Conservation (phyloP, 1,140 invertebrate species). For the Neodiprion virginianus region DNA sequence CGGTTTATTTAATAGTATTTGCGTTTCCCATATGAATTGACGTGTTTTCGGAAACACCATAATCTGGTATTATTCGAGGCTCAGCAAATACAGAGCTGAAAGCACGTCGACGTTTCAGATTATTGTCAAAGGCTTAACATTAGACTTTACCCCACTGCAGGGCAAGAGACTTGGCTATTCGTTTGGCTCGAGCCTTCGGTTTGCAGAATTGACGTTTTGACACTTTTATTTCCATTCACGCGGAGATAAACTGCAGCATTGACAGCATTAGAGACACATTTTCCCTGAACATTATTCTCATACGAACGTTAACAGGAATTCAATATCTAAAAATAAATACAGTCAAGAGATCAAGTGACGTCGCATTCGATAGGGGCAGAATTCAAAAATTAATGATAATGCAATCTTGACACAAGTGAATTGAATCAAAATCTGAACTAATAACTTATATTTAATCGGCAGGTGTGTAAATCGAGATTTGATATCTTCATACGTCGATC, state of each 20-base stretch:
- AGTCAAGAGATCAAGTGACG: no score
- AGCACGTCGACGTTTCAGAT: constrained; percentile 28
- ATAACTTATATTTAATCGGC: constrained; percentile 13
- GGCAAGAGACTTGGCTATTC: neutral
- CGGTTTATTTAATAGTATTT: constrained; percentile 15
- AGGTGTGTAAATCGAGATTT: neutral
- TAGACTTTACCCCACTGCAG: neutral
- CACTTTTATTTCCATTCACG: constrained; percentile 6
- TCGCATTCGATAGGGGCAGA: neutral
- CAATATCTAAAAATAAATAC: no score
- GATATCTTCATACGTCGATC: constrained; percentile 12
- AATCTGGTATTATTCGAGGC: neutral
- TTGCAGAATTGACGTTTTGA: constrained; percentile 21
- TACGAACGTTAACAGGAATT: no score
- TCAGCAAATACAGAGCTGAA: constrained; percentile 25
- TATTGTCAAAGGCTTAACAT: constrained; percentile 19
- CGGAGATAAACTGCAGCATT: neutral
- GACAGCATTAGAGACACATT: neutral
- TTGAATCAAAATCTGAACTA: constrained; percentile 13
- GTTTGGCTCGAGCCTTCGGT: constrained; percentile 10
- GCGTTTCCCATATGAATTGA: constrained; percentile 29
- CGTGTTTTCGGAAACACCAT: constrained; percentile 26
- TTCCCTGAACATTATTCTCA: neutral
- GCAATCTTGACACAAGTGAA: neutral
- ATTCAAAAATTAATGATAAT: constrained; percentile 12